Conservation (phyloP, 2,888 invertebrate species). For the Tetropium fuscum region DNA sequence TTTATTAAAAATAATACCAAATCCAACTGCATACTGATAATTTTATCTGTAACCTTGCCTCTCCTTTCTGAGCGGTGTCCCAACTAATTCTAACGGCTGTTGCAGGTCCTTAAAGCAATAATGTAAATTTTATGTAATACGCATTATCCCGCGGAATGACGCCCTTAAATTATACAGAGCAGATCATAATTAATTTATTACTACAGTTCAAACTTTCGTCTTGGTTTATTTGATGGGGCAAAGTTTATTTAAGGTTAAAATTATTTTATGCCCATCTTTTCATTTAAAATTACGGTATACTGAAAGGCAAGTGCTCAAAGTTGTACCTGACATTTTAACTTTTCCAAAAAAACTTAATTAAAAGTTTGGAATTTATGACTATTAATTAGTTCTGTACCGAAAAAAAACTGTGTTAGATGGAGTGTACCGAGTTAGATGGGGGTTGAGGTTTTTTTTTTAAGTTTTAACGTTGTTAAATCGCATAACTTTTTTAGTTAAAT, state of each 20-base stretch:
- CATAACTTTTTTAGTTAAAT: slow-evolving; percentile 14
- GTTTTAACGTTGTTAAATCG: slow-evolving; percentile 9
- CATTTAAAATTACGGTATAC: slow-evolving; percentile 9
- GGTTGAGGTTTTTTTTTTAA: slow-evolving; percentile 11
- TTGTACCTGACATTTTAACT: slow-evolving; percentile 21
- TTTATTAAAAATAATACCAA: no score
- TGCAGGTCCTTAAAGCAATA: no score
- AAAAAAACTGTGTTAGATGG: no score
- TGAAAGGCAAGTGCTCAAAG: slow-evolving; percentile 5
- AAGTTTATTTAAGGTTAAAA: slow-evolving; percentile 6
- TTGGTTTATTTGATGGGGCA: slow-evolving; percentile 1
- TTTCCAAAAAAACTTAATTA: slow-evolving; percentile 27
- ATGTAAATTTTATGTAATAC: no score
- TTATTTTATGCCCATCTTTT: slow-evolving; percentile 17
- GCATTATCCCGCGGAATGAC: no score
- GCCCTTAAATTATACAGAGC: neutral
- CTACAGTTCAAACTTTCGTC: slow-evolving; percentile 4
- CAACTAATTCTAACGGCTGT: no score
- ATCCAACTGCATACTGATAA: no score
- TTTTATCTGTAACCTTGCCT: no score
- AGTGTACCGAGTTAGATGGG: slow-evolving; percentile 17
- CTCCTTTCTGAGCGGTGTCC: no score
- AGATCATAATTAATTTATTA: slow-evolving; percentile 14
- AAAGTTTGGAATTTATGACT: slow-evolving; percentile 27
- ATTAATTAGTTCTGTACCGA: slow-evolving; percentile 32